Evolutionary conservation across 2,888 invertebrate genomes (phyloP).

Genomic region (Galerucella pusilla): DNA sequence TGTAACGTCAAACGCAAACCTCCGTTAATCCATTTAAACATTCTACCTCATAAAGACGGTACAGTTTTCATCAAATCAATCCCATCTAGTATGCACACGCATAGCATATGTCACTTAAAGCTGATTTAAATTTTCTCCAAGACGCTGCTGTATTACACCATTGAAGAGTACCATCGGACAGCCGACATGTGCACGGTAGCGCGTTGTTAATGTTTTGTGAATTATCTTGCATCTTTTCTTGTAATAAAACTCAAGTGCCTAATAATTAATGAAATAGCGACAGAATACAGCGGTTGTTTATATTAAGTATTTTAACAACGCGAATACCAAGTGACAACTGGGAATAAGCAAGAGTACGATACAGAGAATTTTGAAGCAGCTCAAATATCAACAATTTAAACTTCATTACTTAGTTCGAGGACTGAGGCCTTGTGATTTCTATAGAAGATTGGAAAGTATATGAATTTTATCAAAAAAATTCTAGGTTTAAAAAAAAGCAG

Average conservation of each 20-base stretch:
- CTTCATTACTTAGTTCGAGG: no score
- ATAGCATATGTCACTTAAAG: slow-evolving; percentile 35
- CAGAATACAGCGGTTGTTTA: slow-evolving; percentile 6
- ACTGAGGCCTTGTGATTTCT: no score
- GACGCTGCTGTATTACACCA: slow-evolving; percentile 35
- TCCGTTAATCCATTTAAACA: neutral
- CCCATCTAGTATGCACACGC: slow-evolving; percentile 21
- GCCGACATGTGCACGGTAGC: slow-evolving; percentile 26
- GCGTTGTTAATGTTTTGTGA: slow-evolving; percentile 29
- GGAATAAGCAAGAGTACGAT: no score
- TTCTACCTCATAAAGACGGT: slow-evolving; percentile 1
- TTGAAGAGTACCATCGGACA: slow-evolving; percentile 28
- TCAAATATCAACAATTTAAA: no score
- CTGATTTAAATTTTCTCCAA: slow-evolving; percentile 34
- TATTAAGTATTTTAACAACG: slow-evolving; percentile 1
- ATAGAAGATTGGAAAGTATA: no score
- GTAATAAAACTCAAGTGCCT: slow-evolving; percentile 34
- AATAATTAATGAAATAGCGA: slow-evolving; percentile 29
- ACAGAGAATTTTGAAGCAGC: no score
- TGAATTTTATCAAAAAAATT: no score
- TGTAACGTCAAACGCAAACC: neutral
- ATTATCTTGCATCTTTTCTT: slow-evolving; percentile 32
- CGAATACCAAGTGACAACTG: slow-evolving; percentile 1
- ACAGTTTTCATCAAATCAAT: slow-evolving; percentile 5
- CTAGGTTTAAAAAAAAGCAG: no score